phyloP scores from a whole-genome alignment of 2,797 vertebrate species.

The Bovichtus variegatus region DNA sequence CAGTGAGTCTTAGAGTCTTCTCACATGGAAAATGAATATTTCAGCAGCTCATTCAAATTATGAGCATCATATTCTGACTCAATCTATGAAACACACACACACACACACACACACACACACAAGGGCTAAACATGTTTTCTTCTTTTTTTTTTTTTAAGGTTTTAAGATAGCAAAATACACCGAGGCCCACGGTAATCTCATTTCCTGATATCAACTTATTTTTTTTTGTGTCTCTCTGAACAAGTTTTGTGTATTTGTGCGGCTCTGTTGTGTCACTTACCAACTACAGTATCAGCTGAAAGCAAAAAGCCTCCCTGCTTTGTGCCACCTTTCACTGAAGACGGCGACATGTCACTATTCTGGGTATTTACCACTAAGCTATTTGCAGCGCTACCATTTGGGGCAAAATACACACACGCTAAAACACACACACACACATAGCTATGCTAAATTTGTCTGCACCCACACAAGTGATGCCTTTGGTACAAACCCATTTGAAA shows the following conservation, averaged over 20 bases:
- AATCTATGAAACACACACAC: not conserved
- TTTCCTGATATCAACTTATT: not conserved
- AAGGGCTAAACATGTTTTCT: no score
- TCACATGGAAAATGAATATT: conserved; percentile 40
- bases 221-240: conserved; percentile 6
- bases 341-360: conserved; percentile 36
- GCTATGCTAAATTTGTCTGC: conserved; percentile 37
- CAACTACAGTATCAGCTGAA: conserved; percentile 31
- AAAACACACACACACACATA: conserved; percentile 1
- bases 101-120: not conserved
- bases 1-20: conserved; percentile 9
- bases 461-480: conserved; percentile 39
- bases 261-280: conserved; percentile 30
- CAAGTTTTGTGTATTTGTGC: not conserved
- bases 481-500: conserved; percentile 36
- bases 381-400: conserved; percentile 29
- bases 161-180: conserved; percentile 1
- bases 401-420: not conserved
- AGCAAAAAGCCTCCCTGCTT: conserved; percentile 31
- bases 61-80: conserved; percentile 14
- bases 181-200: not conserved
- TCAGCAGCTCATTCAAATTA: conserved; percentile 38
- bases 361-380: conserved; percentile 38
- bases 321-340: conserved; percentile 35
- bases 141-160: not conserved